Conservation (phyloP, 2,888 invertebrate genomes). For the Rhagonycha fulva region DNA sequence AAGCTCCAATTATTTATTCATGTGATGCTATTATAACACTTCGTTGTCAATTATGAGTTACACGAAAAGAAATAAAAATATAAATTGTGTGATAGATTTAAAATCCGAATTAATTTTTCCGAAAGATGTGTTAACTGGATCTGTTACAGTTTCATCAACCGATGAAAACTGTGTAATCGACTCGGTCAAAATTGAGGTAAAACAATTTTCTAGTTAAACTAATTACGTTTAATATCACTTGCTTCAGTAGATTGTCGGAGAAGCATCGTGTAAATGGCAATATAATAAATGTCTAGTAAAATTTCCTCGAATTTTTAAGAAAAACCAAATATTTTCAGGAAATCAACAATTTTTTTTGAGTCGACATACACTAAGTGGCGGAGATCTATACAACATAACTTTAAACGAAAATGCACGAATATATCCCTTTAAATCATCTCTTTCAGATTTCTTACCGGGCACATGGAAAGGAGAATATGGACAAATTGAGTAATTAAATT, state of each 20-base stretch:
- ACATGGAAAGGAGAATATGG: slow-evolving; percentile 40
- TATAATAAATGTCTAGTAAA: slow-evolving; percentile 21
- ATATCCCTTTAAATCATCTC: slow-evolving; percentile 33
- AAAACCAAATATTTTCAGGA: slow-evolving; percentile 30
- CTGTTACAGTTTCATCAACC: slow-evolving; percentile 6
- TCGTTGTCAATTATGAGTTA: background rate
- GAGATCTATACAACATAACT: background rate
- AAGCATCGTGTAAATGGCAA: slow-evolving; percentile 35
- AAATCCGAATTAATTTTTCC: slow-evolving; percentile 27
- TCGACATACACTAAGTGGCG: slow-evolving; percentile 37
- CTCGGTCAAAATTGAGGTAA: slow-evolving; percentile 37
- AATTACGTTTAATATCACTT: background rate
- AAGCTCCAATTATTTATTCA: background rate
- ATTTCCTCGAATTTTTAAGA: slow-evolving; percentile 19
- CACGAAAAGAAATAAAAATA: background rate
- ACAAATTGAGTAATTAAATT: slow-evolving; percentile 32
- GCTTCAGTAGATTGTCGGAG: slow-evolving; percentile 34
- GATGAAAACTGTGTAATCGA: background rate
- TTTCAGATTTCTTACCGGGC: slow-evolving; percentile 38
- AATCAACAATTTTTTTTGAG: slow-evolving; percentile 38
- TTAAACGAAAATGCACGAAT: slow-evolving; percentile 19
- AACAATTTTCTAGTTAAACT: background rate
- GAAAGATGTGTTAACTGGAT: slow-evolving; percentile 28
- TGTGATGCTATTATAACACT: background rate
- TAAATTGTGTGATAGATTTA: slow-evolving; percentile 19